phyloP scores from a whole-genome alignment of 2,888 invertebrate species.

The Andrena camellia region DNA sequence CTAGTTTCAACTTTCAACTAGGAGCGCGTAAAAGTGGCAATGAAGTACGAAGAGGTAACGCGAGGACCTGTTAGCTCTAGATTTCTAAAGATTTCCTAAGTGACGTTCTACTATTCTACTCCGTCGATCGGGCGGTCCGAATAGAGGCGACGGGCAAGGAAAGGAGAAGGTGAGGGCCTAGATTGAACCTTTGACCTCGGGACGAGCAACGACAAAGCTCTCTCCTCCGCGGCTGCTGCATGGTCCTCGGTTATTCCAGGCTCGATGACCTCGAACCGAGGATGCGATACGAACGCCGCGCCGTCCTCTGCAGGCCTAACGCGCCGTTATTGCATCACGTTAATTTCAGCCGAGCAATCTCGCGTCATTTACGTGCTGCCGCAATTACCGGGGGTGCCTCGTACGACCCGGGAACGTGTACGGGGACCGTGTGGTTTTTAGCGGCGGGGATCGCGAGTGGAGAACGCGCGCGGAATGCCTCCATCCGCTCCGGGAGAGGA shows the following conservation, averaged over 20 bases:
- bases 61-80: too few relatives aligned
- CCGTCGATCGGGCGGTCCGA: background rate
- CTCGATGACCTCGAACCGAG: slow-evolving; percentile 65
- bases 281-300: slow-evolving; percentile 24
- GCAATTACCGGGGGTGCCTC: slow-evolving; percentile 45
- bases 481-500: background rate
- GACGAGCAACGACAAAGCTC: slow-evolving; percentile 72
- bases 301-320: slow-evolving; percentile 18
- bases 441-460: background rate
- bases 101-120: background rate
- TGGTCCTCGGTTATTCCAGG: slow-evolving; percentile 45
- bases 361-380: slow-evolving; percentile 53
- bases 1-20: too few relatives aligned
- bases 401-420: slow-evolving; percentile 20
- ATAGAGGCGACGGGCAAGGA: slow-evolving; percentile 14
- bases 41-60: too few relatives aligned
- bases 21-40: too few relatives aligned
- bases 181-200: slow-evolving; percentile 73
- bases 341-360: slow-evolving; percentile 46
- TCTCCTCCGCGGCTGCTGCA: slow-evolving; percentile 58
- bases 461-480: background rate
- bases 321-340: slow-evolving; percentile 58
- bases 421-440: background rate
- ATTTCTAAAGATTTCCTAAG: too few relatives aligned
- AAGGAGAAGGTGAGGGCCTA: slow-evolving; percentile 35